These are phyloP conservation scores for Spilosoma lubricipeda DNA, from an alignment of 2,888 invertebrate species.

Conservation along the genomic window DNA sequence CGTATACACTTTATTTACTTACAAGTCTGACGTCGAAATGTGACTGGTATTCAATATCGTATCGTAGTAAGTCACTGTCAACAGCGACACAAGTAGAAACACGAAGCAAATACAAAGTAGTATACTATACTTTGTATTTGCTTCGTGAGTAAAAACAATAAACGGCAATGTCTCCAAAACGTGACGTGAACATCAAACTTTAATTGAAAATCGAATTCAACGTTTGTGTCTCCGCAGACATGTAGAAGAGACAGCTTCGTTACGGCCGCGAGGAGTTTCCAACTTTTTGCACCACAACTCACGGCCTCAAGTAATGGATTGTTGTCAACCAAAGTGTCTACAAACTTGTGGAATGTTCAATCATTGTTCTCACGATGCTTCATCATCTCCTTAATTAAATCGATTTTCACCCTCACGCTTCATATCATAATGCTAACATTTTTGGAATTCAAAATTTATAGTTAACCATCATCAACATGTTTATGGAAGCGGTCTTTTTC, in stretches of 20 bases:
- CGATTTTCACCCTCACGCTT: conserved; percentile 35
- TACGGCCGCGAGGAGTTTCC: conserved; percentile 10
- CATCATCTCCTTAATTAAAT: conserved; percentile 58
- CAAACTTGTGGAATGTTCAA: conserved; percentile 57
- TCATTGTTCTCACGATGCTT: conserved; percentile 51
- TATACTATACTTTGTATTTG: too few relatives aligned
- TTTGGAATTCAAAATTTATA: neutral
- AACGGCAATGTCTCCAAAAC: neutral
- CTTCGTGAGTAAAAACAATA: conserved; percentile 11
- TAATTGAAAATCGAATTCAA: conserved; percentile 18
- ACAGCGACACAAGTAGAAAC: conserved; percentile 8
- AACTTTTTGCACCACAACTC: conserved; percentile 42
- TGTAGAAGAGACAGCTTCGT: conserved; percentile 16
- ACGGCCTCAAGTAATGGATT: conserved; percentile 49
- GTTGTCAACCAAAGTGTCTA: conserved; percentile 22
- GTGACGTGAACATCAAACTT: conserved; percentile 17
- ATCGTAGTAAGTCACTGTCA: neutral
- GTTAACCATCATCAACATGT: neutral
- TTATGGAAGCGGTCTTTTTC: too few relatives aligned
- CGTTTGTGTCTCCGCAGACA: conserved; percentile 7
- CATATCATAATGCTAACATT: neutral
- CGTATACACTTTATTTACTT: neutral
- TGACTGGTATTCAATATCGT: neutral
- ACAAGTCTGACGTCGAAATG: neutral
- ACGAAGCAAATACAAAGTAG: too few relatives aligned